Conservation (phyloP, 1,140 invertebrate species). For the Luehdorfia chinensis region DNA sequence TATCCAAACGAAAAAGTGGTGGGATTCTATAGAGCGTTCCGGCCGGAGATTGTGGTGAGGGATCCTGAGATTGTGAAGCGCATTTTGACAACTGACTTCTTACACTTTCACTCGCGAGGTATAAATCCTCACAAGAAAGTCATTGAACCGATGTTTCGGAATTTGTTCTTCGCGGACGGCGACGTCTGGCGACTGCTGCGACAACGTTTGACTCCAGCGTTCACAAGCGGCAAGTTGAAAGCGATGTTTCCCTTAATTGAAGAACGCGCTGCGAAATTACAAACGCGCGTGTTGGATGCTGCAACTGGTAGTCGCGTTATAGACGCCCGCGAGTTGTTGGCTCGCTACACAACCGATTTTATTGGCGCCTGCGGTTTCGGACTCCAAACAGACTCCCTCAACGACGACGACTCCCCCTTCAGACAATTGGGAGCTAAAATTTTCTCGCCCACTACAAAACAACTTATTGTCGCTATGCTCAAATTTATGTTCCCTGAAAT, state of each 20-base stretch:
- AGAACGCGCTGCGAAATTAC: constrained; percentile 51
- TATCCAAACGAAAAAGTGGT: constrained; percentile 38
- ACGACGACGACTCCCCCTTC: constrained; percentile 37
- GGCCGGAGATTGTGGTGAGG: constrained; percentile 73
- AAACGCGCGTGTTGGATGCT: constrained; percentile 25
- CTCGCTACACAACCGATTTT: constrained; percentile 58
- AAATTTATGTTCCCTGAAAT: constrained; percentile 36
- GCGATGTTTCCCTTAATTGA: constrained; percentile 72
- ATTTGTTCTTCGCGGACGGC: constrained; percentile 44
- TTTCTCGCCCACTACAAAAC: constrained; percentile 24
- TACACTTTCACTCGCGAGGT: constrained; percentile 63
- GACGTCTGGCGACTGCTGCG: constrained; percentile 77
- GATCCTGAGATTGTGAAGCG: constrained; percentile 77
- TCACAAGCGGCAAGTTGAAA: constrained; percentile 78
- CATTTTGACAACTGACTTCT: constrained; percentile 78
- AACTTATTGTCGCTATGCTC: constrained; percentile 20
- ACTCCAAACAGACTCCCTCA: constrained; percentile 38
- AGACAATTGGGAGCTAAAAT: constrained; percentile 41
- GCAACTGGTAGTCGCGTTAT: constrained; percentile 27
- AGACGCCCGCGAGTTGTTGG: constrained; percentile 56
- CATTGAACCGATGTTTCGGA: constrained; percentile 46
- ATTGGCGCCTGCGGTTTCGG: constrained; percentile 30
- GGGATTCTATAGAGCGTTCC: constrained; percentile 31
- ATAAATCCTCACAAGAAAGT: constrained; percentile 34
- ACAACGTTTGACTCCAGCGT: constrained; percentile 78